Evolutionary conservation across 2,888 invertebrate genomes (phyloP).

Genomic region (Chaitophorus viminalis): DNA sequence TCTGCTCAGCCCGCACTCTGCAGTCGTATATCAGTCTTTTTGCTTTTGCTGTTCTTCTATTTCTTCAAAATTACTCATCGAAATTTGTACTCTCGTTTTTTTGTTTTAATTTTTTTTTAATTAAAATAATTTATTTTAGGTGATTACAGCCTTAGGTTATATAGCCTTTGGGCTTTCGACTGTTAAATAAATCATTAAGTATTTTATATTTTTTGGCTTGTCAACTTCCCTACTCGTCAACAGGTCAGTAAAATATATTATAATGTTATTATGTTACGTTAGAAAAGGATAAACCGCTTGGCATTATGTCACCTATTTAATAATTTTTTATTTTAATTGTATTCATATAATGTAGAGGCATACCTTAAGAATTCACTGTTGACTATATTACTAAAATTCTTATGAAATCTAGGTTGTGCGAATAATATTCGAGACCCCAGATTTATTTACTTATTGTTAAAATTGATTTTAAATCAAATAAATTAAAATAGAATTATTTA

Average conservation of each 20-base stretch:
- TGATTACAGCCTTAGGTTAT: not conserved
- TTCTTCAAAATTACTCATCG: constrained; percentile 6
- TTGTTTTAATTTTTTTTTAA: not conserved
- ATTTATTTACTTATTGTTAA: no score
- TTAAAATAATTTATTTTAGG: not conserved
- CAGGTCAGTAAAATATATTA: constrained; percentile 54
- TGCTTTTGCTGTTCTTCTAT: not conserved
- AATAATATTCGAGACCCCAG: no score
- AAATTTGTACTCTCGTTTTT: not conserved
- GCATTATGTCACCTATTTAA: no score
- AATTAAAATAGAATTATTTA: no score
- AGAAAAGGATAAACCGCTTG: no score
- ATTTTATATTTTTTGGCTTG: constrained; percentile 3
- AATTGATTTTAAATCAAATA: no score
- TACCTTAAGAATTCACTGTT: no score
- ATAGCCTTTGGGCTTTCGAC: constrained; percentile 38
- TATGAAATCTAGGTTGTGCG: no score
- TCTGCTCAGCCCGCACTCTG: not conserved
- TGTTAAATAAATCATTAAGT: not conserved
- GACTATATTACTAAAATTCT: no score
- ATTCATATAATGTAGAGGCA: no score
- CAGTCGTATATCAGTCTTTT: constrained; percentile 28
- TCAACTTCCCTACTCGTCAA: not conserved
- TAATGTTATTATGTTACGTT: not conserved
- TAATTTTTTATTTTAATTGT: no score